Conservation (phyloP, 2,797 vertebrate species). For the Crocidura indochinensis region DNA sequence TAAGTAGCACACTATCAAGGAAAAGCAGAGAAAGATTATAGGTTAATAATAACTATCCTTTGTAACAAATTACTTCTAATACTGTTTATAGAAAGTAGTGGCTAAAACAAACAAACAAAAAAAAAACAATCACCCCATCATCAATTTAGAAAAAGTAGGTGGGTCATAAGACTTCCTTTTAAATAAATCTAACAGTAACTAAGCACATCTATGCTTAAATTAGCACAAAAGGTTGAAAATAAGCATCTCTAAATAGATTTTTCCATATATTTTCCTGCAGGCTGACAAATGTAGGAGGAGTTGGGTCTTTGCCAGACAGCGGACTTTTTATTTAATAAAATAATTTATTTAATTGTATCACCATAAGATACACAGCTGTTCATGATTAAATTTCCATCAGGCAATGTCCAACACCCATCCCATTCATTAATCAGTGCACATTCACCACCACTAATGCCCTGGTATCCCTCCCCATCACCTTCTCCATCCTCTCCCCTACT, state of each 20-base stretch:
- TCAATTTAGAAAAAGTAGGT: constrained; percentile 47
- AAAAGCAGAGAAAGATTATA: constrained; percentile 30
- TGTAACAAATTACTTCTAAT: constrained; percentile 32
- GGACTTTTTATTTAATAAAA: constrained; percentile 41
- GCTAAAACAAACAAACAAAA: constrained; percentile 7
- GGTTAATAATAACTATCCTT: constrained; percentile 60
- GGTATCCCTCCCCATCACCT: too few relatives aligned
- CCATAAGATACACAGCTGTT: too few relatives aligned
- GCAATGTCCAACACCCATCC: too few relatives aligned
- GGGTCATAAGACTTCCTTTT: constrained; percentile 55
- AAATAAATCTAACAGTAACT: constrained; percentile 43
- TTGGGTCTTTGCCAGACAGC: constrained; percentile 77
- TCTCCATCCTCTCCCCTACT: too few relatives aligned
- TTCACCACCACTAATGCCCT: too few relatives aligned
- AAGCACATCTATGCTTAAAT: constrained; percentile 72
- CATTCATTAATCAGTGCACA: too few relatives aligned
- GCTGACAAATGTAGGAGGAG: constrained; percentile 44
- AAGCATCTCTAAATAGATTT: constrained; percentile 75
- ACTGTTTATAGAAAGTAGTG: neutral
- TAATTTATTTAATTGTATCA: too few relatives aligned
- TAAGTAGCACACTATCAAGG: constrained; percentile 22
- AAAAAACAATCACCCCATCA: neutral
- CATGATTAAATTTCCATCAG: too few relatives aligned
- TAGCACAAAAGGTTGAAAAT: constrained; percentile 74
- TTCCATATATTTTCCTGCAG: constrained; percentile 75